Evolutionary conservation across 2,888 invertebrate species (phyloP).

Genomic region (Thymelicus sylvestris): DNA sequence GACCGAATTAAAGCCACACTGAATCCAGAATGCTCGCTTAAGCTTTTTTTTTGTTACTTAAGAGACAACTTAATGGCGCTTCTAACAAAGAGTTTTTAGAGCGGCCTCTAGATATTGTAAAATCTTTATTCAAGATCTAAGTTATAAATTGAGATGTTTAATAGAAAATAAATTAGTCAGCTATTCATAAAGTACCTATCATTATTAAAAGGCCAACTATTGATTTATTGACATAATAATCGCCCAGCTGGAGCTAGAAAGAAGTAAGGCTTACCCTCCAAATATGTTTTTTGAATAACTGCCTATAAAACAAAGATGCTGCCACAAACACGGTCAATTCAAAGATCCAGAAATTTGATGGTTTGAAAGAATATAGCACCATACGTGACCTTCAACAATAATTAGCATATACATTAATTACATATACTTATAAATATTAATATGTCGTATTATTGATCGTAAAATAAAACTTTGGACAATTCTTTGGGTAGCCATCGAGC

Average conservation of each 20-base stretch:
- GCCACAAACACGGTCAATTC: not conserved
- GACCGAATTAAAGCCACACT: constrained; percentile 35
- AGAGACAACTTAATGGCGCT: constrained; percentile 28
- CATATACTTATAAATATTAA: too few species aligned
- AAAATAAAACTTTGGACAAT: too few species aligned
- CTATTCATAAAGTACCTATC: not conserved
- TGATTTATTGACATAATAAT: too few species aligned
- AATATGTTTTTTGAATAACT: not conserved
- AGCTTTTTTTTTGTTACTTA: constrained; percentile 34
- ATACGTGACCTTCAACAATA: not conserved
- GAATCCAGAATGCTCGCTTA: constrained; percentile 35
- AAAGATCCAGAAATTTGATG: not conserved
- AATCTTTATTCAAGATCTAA: constrained; percentile 33
- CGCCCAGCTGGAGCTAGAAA: too few species aligned
- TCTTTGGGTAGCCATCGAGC: too few species aligned
- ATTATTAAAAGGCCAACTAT: not conserved
- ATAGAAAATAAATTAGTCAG: not conserved
- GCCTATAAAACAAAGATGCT: not conserved
- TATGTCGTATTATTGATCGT: too few species aligned
- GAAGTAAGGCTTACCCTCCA: not conserved
- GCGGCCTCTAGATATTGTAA: constrained; percentile 11
- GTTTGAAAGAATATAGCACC: not conserved
- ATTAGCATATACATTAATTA: too few species aligned
- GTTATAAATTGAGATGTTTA: constrained; percentile 16
- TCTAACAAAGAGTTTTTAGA: constrained; percentile 26